Evolutionary conservation across 2,797 vertebrate genomes (phyloP).

Genomic region (Aphelocoma californica): DNA sequence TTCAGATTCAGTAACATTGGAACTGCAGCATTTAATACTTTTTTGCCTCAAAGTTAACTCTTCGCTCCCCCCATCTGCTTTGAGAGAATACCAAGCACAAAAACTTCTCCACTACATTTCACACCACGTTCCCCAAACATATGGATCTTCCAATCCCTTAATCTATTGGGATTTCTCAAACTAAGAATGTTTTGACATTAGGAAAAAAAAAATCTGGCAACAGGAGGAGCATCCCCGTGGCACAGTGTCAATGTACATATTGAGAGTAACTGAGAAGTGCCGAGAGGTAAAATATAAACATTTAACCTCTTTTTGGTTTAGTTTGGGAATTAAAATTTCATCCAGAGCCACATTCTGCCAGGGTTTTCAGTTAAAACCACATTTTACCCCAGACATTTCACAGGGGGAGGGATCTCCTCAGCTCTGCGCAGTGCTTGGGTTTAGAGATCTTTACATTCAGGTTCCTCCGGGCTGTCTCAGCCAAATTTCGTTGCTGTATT

Average conservation of each 20-base stretch:
- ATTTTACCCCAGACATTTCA: not conserved
- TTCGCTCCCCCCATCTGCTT: not conserved
- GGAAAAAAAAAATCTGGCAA: not conserved
- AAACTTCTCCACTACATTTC: not conserved
- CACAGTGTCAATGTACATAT: not conserved
- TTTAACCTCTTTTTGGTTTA: not conserved
- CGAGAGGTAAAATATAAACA: not conserved
- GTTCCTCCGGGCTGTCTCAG: not conserved
- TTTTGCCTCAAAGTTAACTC: not conserved
- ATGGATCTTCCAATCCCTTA: not conserved
- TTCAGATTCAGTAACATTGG: not conserved
- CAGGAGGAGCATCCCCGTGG: not conserved
- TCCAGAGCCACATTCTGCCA: not conserved
- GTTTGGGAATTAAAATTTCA: not conserved
- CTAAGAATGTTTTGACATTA: not conserved
- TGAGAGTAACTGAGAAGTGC: not conserved
- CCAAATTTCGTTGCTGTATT: not conserved
- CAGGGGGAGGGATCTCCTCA: rapidly evolving
- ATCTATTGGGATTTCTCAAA: not conserved
- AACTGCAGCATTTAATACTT: not conserved
- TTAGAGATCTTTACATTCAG: not conserved
- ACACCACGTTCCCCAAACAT: not conserved
- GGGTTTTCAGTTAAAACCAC: not conserved
- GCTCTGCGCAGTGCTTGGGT: not conserved
- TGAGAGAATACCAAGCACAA: not conserved